Evolutionary conservation across 2,797 vertebrate species (phyloP).

Genomic region (Galago senegalensis): DNA sequence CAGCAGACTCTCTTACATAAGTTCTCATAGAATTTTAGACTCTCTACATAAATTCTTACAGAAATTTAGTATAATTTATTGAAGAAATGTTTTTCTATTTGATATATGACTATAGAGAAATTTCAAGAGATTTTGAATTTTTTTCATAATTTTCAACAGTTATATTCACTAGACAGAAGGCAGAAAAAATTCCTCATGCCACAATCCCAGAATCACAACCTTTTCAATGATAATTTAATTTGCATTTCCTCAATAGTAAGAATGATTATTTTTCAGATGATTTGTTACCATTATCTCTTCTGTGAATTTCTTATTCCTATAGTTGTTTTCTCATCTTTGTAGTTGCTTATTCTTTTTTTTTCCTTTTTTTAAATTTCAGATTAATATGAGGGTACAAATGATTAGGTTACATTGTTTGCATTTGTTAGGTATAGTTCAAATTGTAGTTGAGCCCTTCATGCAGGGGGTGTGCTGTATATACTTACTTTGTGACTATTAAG

Average conservation of each 20-base stretch:
- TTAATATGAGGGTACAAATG: no score
- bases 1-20: not conserved
- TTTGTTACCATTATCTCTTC: not conserved
- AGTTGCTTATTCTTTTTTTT: not conserved
- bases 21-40: no score
- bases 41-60: not conserved
- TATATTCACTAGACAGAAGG: not conserved
- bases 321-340: not conserved
- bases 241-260: not conserved
- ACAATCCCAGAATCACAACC: not conserved
- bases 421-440: no score
- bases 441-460: no score
- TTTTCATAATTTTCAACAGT: not conserved
- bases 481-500: no score
- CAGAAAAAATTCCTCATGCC: not conserved
- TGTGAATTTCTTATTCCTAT: not conserved
- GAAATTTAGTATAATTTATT: not conserved
- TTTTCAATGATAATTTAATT: not conserved
- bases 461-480: no score
- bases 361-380: no score
- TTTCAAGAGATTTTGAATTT: not conserved
- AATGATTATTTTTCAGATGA: not conserved
- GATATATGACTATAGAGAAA: not conserved
- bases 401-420: no score
- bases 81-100: not conserved